Evolutionary conservation across 2,113 vertebrate species (phyloP).

Genomic region (Ophthalmolycus amberensis): DNA sequence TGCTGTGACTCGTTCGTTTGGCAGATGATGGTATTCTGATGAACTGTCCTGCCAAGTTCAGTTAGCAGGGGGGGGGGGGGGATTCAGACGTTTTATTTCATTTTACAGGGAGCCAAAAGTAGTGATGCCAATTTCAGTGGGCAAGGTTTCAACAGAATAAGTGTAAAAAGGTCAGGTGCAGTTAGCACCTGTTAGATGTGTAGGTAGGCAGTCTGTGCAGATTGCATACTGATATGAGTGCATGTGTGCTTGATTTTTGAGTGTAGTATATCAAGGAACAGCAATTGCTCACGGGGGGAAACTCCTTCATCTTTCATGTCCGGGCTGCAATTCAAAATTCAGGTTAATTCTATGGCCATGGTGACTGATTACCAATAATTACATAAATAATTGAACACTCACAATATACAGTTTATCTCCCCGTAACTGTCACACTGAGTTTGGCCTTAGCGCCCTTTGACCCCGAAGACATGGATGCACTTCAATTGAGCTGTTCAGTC

Average conservation of each 20-base stretch:
- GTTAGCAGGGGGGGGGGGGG: background rate
- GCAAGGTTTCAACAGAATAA: conserved; percentile 37
- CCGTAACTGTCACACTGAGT: background rate
- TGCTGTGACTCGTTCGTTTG: conserved; percentile 25
- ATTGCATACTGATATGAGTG: background rate
- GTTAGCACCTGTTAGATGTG: conserved; percentile 38
- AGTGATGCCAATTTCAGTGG: conserved; percentile 14
- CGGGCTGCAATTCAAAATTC: background rate
- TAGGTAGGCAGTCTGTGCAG: background rate
- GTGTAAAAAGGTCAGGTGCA: conserved; percentile 20
- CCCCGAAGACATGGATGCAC: background rate
- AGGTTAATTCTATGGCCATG: background rate
- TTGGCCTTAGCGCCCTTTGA: background rate
- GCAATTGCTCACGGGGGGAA: background rate
- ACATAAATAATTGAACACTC: background rate
- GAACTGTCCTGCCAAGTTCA: conserved; percentile 27
- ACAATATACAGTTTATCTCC: background rate
- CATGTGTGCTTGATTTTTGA: background rate
- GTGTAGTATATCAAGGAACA: background rate
- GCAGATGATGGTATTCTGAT: conserved; percentile 36
- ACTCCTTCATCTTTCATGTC: background rate
- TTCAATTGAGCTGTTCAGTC: background rate
- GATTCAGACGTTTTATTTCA: conserved; percentile 40
- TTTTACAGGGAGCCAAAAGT: conserved; percentile 34
- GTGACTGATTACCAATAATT: background rate